Conservation (phyloP, 2,888 invertebrate species). For the Temnothorax ravouxi region DNA sequence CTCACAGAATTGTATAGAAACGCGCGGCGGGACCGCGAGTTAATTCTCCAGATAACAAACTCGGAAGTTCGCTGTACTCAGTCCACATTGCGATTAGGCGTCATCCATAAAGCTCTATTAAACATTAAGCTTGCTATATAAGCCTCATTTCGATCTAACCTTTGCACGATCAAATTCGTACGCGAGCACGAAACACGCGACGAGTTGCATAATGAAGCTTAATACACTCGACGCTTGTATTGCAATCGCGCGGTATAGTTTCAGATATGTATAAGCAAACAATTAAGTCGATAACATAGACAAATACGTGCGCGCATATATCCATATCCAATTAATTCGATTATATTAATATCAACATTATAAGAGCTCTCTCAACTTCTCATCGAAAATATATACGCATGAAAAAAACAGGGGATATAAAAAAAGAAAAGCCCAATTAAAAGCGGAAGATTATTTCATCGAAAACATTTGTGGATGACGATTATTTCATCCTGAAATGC, state of each 20-base stretch:
- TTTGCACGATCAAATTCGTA: slow-evolving; percentile 64
- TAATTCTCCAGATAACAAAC: slow-evolving; percentile 31
- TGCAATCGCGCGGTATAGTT: background rate
- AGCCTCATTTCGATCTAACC: slow-evolving; percentile 59
- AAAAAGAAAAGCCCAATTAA: background rate
- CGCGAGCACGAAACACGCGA: background rate
- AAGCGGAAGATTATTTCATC: background rate
- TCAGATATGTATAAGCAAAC: no score
- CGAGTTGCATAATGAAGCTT: background rate
- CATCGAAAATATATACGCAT: background rate
- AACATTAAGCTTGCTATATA: slow-evolving; percentile 68
- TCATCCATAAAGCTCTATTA: slow-evolving; percentile 68
- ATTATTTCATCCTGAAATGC: background rate
- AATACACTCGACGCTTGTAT: background rate
- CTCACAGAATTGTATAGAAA: background rate
- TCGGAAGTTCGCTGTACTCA: slow-evolving; percentile 15
- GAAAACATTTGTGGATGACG: background rate
- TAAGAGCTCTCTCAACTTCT: background rate
- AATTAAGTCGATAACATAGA: background rate
- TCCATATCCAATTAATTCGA: background rate
- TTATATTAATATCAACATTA: background rate
- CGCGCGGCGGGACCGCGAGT: slow-evolving; percentile 9
- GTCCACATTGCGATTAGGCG: slow-evolving; percentile 66
- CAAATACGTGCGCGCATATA: background rate
- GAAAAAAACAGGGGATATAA: background rate